Conservation (phyloP, 2,888 invertebrate genomes). For the Brassicogethes aeneus region DNA sequence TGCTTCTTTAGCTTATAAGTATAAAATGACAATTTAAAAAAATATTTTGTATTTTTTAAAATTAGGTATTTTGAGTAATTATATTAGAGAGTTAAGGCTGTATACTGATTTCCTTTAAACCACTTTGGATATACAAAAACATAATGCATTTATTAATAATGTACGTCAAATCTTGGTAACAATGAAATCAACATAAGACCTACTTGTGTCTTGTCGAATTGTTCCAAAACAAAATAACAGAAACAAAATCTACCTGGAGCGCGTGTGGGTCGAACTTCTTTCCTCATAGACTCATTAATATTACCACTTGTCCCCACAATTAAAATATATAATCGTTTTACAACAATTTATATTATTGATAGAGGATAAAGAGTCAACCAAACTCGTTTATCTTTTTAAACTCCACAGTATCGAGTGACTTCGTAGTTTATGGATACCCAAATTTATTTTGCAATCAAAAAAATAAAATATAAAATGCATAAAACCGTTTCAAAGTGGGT, state of each 20-base stretch:
- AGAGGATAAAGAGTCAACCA: slow-evolving; percentile 35
- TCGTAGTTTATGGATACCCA: too few species aligned
- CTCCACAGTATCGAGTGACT: too few species aligned
- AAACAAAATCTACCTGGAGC: slow-evolving; percentile 26
- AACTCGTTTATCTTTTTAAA: slow-evolving; percentile 37
- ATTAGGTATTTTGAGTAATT: too few species aligned
- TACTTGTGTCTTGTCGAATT: slow-evolving; percentile 2
- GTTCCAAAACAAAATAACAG: neutral
- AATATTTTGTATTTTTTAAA: too few species aligned
- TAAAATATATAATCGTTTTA: slow-evolving; percentile 42
- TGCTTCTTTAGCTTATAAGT: too few species aligned
- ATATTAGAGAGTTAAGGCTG: too few species aligned
- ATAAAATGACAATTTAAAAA: too few species aligned
- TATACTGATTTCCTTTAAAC: too few species aligned
- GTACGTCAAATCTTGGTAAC: slow-evolving; percentile 15
- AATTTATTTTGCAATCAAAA: too few species aligned
- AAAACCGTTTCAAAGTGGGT: too few species aligned
- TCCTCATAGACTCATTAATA: slow-evolving; percentile 37
- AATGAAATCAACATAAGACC: slow-evolving; percentile 17
- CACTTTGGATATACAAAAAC: too few species aligned
- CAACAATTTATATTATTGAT: slow-evolving; percentile 43
- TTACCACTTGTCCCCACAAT: slow-evolving; percentile 41
- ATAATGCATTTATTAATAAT: slow-evolving; percentile 24
- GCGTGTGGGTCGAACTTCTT: slow-evolving; percentile 33
- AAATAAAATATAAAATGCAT: too few species aligned